Base-by-base conservation (phyloP, 2,113 vertebrate species). In the Gracilinanus agilis region DNA sequence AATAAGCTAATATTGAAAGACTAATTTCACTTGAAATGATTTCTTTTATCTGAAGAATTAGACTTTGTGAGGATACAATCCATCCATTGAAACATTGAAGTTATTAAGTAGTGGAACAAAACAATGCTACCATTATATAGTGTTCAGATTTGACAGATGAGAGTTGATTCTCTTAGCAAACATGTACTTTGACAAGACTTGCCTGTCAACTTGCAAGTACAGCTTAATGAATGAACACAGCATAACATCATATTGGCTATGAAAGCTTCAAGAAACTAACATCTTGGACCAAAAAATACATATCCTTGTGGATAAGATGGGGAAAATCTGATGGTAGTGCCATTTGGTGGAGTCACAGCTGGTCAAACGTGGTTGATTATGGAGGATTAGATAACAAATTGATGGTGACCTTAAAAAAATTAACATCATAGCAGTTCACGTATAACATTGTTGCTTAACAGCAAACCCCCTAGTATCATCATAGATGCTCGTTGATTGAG, bases 81-180 rank as follows among this genome's bases (percentile, higher is more conserved):
- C 24, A 4, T 89, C 24, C 54, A 0, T 53, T 93, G 49, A 97
- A 96, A 97, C 94, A 95, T 97, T 96, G 92, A 93, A 91, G 10
- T 97, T 97, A 91, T 90, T 97, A 93, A 97, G 93, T 0, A 2
- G 29, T 90, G 53, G 54, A 94, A 91, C 27, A 96, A 95, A 96
- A 88, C 23, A 96, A 24, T 4, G 0, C 44, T 97, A 55, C 24
- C 0, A 0, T 93, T 90, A 56, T 92, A 44, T 54, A 92, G 53
- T 88, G 56, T 92, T 97, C 55, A 89, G 44, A 92, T 90, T 90
- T 94, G 94, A 96, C 44, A 96, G 94, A 44, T 54, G 40, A 95
- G 93, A 96, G 89, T 83, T 95, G 53, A 88, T 97, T 98, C 91
- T 95, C 91, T 93, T 89, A 91, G 90, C 75, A 97, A 97, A 97